Evolutionary conservation across 2,888 invertebrate genomes (phyloP).

Genomic region (Gasteruption jaculator): DNA sequence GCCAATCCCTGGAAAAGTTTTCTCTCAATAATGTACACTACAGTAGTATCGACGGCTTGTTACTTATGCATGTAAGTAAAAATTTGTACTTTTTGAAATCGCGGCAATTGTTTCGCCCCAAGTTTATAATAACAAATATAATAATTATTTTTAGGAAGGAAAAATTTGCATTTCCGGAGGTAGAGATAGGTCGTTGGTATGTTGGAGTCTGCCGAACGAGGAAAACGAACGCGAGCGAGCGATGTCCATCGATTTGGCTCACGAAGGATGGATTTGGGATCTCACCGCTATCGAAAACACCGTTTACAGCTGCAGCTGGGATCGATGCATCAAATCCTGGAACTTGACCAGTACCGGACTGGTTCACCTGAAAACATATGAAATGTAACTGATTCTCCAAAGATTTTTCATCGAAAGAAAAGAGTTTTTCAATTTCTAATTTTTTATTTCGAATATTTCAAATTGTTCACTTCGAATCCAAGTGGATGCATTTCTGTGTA

Average conservation of each 20-base stretch:
- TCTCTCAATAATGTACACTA: constrained; percentile 56
- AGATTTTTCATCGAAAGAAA: constrained; percentile 3
- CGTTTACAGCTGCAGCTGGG: constrained; percentile 62
- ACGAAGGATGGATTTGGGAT: constrained; percentile 65
- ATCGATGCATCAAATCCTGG: constrained; percentile 60
- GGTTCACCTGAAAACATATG: constrained; percentile 53
- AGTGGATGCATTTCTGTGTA: constrained; percentile 13
- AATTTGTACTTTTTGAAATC: constrained; percentile 5
- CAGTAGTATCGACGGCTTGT: constrained; percentile 59
- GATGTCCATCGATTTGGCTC: constrained; percentile 51
- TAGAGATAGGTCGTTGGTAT: constrained; percentile 57
- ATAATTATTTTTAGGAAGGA: constrained; percentile 31
- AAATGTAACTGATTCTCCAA: constrained; percentile 32
- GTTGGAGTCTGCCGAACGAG: constrained; percentile 54
- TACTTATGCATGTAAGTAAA: constrained; percentile 56
- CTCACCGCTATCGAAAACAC: constrained; percentile 53
- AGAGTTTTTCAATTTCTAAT: background rate
- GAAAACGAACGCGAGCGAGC: constrained; percentile 26
- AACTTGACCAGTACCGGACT: constrained; percentile 51
- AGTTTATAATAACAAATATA: no score
- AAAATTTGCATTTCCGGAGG: constrained; percentile 57
- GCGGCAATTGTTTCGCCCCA: no score
- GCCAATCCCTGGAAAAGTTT: constrained; percentile 52
- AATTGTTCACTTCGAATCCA: constrained; percentile 8
- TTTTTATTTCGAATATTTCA: constrained; percentile 7